Percentiles rank a stretch among this genome's conserved stretches.
phyloP scores from a whole-genome alignment of 2,797 vertebrate species.

The Pantherophis vulpinus region DNA sequence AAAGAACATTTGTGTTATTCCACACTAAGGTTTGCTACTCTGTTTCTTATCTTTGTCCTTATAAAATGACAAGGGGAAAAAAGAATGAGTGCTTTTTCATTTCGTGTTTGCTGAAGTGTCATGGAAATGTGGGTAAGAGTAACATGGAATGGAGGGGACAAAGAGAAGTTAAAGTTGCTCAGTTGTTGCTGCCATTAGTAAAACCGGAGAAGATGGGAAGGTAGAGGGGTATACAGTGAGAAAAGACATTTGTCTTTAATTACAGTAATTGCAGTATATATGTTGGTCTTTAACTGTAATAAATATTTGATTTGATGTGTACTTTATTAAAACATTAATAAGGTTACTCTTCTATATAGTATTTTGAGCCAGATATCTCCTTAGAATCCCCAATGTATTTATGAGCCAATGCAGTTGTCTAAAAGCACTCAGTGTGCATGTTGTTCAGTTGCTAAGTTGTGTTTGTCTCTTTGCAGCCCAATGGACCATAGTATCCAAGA shows the following conservation, averaged over 20 bases:
- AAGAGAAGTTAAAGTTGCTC: background rate
- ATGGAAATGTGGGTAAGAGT: background rate
- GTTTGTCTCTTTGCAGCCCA: background rate
- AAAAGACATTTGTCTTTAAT: background rate
- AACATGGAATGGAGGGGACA: background rate
- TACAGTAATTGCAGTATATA: background rate
- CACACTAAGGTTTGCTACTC: background rate
- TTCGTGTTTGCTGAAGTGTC: background rate
- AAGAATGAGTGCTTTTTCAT: background rate
- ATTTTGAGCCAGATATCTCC: background rate
- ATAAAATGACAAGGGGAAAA: background rate
- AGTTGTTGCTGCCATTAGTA: background rate
- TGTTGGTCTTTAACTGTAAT: background rate
- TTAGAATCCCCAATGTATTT: background rate
- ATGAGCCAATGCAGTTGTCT: background rate
- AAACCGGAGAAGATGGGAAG: background rate
- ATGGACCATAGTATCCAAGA: background rate
- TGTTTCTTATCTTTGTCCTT: background rate
- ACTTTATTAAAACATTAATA: background rate
- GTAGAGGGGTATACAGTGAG: background rate
- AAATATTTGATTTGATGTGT: background rate
- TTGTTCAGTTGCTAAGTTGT: background rate
- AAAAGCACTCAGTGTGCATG: background rate
- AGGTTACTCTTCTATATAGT: background rate
- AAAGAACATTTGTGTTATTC: background rate